Conservation (phyloP, 35 echinoderm and acorn worm species). For the Apostichopus californicus region DNA sequence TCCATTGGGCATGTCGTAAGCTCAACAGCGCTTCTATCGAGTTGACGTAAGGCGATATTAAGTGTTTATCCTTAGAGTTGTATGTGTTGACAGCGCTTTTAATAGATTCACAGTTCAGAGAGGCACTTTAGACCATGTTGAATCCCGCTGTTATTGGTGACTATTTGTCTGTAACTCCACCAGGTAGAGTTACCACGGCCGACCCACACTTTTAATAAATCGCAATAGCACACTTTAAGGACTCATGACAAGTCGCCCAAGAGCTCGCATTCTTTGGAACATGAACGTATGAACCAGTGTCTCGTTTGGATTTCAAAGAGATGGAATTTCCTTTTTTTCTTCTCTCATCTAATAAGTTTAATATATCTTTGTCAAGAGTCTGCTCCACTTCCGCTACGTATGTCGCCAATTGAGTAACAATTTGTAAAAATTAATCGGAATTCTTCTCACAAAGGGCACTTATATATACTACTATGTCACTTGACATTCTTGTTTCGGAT, state of each 20-base stretch:
- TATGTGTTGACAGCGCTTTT: constrained; percentile 25
- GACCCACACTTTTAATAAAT: constrained; percentile 27
- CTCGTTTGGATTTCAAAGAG: too few relatives aligned
- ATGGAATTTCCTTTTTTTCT: neutral
- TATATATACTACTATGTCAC: neutral
- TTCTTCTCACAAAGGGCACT: neutral
- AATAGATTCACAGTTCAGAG: constrained; percentile 31
- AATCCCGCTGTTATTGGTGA: constrained; percentile 28
- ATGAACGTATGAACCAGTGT: too few relatives aligned
- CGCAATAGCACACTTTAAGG: too few relatives aligned
- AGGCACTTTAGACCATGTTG: neutral
- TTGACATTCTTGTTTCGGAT: neutral
- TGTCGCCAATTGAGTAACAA: too few relatives aligned
- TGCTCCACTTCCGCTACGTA: neutral
- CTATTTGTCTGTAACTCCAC: neutral
- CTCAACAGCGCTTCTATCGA: neutral
- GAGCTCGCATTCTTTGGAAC: too few relatives aligned
- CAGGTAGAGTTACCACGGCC: constrained; percentile 32
- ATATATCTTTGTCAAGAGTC: neutral
- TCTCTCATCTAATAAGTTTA: constrained; percentile 7
- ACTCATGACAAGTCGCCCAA: neutral
- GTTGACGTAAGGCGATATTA: constrained; percentile 13
- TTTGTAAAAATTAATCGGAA: neutral
- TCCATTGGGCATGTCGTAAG: neutral
- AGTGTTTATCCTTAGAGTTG: constrained; percentile 13